phyloP scores from a whole-genome alignment of 2,888 invertebrate species.

The Chirona hameri region DNA sequence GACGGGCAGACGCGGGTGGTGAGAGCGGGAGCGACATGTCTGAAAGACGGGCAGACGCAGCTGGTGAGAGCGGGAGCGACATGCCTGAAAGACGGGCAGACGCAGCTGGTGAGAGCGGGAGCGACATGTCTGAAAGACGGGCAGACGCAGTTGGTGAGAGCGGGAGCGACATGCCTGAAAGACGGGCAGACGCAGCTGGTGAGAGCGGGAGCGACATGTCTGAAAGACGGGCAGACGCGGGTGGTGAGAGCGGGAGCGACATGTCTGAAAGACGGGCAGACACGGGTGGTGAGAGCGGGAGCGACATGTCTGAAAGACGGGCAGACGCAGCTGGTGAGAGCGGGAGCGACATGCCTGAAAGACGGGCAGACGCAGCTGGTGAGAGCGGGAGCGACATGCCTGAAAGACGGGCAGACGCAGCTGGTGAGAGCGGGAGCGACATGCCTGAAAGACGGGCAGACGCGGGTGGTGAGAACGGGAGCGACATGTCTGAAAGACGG shows the following conservation, averaged over 20 bases:
- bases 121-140: conserved; percentile 45
- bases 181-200: not conserved
- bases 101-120: conserved; percentile 54
- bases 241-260: conserved; percentile 54
- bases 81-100: conserved; percentile 13
- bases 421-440: conserved; percentile 54
- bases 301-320: conserved; percentile 45
- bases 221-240: not conserved
- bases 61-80: conserved; percentile 54
- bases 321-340: not conserved
- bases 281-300: conserved; percentile 54
- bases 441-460: conserved; percentile 13
- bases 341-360: conserved; percentile 54
- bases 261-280: conserved; percentile 12
- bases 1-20: not conserved
- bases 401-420: not conserved
- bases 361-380: not conserved
- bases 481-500: conserved; percentile 45
- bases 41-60: not conserved
- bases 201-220: conserved; percentile 54
- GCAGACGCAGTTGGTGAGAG: not conserved
- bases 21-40: conserved; percentile 54
- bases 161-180: conserved; percentile 54
- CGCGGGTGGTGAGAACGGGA: conserved; percentile 54
- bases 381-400: conserved; percentile 54